Evolutionary conservation across 2,113 vertebrate species (phyloP), one percentile per base, ranked within the genome.

Genomic region (Tetraodon nigroviridis): DNA sequence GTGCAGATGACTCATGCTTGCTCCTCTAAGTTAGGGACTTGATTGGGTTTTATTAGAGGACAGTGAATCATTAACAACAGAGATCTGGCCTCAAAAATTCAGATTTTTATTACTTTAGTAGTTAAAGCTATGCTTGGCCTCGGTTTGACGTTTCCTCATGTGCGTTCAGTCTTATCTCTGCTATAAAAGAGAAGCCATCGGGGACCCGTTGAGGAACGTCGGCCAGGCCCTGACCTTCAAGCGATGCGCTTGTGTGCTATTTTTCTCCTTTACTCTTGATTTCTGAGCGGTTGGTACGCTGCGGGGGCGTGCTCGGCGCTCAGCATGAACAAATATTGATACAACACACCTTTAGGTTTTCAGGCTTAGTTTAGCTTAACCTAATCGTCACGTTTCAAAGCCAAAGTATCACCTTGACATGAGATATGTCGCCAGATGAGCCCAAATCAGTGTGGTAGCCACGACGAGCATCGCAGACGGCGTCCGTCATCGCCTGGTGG

Each of bases 321-420:
- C 42, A 69, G 63, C 53, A 63, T 45, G 61, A 71, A 55, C 77
- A 86, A 86, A 89, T 87, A 88, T 87, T 88, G 75, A 81, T 51
- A n/a, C 21, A 80, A 51, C 73, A 61, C 73, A 55, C 67, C 70
- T 78, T 73, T 76, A 48, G 17, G 14, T 69, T 69, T 71, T 60
- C 18, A 60, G 73, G 55, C 55, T 76, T 67, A 65, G 75, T 61
- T 69, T 72, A 64, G 47, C 45, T 54, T 18, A 46, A 52, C 52
- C 46, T 65, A 11, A 5, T 27, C 16, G 63, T 24, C 67, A 51
- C 46, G 45, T 46, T 73, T 44, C 15, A 46, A 18, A 56, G 61
- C 27, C 29, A 56, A 47, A 65, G 58, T 49, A 41, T 61, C 21
- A 58, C 58, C 6, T 21, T 22, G 14, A 50, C 55, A 32, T 4